These are phyloP conservation scores for Odontesthes bonariensis DNA, from an alignment of 2,113 vertebrate species.

Conservation along the genomic window DNA sequence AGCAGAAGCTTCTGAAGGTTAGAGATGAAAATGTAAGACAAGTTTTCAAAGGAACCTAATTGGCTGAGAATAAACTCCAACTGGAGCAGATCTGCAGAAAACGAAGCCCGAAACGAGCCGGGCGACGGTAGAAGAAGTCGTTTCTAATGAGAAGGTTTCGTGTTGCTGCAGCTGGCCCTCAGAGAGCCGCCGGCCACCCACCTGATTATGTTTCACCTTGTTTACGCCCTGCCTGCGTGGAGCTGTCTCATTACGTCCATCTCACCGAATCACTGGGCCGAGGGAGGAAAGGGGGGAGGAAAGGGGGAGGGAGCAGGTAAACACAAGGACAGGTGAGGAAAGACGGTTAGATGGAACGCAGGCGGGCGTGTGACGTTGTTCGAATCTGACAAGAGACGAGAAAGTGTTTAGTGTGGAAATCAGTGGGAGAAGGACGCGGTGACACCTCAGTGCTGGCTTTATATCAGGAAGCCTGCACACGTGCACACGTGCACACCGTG, in stretches of 20 bases:
- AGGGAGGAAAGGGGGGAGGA: slow-evolving; percentile 17
- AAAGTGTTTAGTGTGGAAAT: slow-evolving; percentile 68
- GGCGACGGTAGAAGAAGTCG: slow-evolving; percentile 58
- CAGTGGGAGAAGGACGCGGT: slow-evolving; percentile 53
- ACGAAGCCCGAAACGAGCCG: slow-evolving; percentile 54
- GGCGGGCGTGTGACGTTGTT: slow-evolving; percentile 31
- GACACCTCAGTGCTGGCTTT: slow-evolving; percentile 33
- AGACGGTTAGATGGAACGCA: slow-evolving; percentile 59
- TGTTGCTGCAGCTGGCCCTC: slow-evolving; percentile 59
- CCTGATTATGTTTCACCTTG: slow-evolving; percentile 79
- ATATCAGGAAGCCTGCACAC: slow-evolving; percentile 24
- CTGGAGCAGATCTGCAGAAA: slow-evolving; percentile 20
- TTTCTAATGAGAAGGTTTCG: slow-evolving; percentile 56
- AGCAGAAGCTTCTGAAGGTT: slow-evolving; percentile 31
- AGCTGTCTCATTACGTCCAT: slow-evolving; percentile 79
- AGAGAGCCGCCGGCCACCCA: slow-evolving; percentile 63
- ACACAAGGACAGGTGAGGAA: slow-evolving; percentile 71
- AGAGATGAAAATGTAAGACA: slow-evolving; percentile 27
- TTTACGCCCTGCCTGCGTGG: slow-evolving; percentile 71
- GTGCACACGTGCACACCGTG: too few relatives aligned
- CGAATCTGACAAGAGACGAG: slow-evolving; percentile 60
- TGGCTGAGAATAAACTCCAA: not conserved
- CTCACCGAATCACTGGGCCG: slow-evolving; percentile 69
- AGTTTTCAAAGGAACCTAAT: slow-evolving; percentile 46
- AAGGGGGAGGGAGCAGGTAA: slow-evolving; percentile 53